Conservation (phyloP, 1,140 invertebrate genomes). For the Philaenus spumarius region DNA sequence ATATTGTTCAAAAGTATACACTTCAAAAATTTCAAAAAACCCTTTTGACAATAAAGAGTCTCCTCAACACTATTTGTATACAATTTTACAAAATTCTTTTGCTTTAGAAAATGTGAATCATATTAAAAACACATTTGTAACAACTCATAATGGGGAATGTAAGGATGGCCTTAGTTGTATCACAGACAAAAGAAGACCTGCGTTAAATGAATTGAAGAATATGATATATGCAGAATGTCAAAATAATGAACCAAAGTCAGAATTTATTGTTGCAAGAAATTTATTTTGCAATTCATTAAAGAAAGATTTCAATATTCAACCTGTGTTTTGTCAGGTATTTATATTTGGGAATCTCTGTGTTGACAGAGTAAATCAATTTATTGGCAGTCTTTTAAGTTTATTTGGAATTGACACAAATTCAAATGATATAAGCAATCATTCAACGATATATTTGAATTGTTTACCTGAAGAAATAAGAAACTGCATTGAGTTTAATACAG, state of each 20-base stretch:
- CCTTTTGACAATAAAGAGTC: neutral
- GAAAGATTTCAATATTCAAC: slow-evolving; percentile 4
- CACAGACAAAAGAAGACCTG: no score
- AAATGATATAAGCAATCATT: no score
- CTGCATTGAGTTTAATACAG: no score
- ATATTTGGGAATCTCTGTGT: slow-evolving; percentile 2
- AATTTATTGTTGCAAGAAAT: neutral
- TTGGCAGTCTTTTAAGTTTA: neutral
- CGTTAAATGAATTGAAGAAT: no score
- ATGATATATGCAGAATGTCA: no score
- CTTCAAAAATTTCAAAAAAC: neutral
- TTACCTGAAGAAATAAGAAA: no score
- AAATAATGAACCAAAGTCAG: no score
- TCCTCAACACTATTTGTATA: neutral
- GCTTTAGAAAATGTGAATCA: neutral
- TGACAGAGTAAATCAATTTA: neutral
- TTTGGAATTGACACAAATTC: neutral
- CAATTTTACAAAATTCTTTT: neutral
- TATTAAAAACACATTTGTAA: neutral
- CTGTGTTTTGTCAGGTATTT: slow-evolving; percentile 6
- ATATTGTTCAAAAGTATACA: neutral
- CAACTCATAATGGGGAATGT: no score
- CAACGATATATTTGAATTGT: no score
- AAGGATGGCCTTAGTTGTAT: no score
- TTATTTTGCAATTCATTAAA: neutral